Base-by-base conservation (phyloP, 2,113 vertebrate genomes). In the Camelus dromedarius region DNA sequence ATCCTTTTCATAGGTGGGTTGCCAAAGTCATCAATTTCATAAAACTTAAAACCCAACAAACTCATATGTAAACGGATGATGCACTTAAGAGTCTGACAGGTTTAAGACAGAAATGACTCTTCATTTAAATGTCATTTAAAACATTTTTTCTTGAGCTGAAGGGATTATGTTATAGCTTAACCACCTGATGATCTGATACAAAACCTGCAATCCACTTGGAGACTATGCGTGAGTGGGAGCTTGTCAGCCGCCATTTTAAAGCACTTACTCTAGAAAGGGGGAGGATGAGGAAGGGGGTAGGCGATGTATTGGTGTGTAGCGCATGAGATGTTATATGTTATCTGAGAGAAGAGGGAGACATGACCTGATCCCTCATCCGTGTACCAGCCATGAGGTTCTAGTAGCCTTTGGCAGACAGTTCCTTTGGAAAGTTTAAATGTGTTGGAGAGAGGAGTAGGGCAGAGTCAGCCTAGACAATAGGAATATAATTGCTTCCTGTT, bases 1-100 rank as follows among this genome's bases (percentile, higher is more conserved):
- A 96, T 92, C 8, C 50, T 91, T 96, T 96, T 82, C 76, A 95
- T 60, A 96, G 88, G 60, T 94, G 30, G 64, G 76, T 52, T 86
- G 64, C 54, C 80, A 90, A 96, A 95, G 70, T 90, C 42, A 15
- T 77, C 94, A 88, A 81, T 88, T 91, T 96, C 56, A 72, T 72
- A 73, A 92, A 93, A 85, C 54, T 96, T 94, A 89, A 95, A 96
- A 84, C 72, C 84, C 30, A 35, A 77, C 60, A 79, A 76, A 91
- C 30, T 90, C 70, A 64, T 75, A 76, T 1, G 2, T 70, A 38
- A 28, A 80, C 18, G 52, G n/a, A 66, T 50, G 42, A 52, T 69
- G 32, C 22, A 62, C 28, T 91, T 90, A 73, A 88, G 76, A 83
- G 76, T 62, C 28, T 85, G 66, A 91, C 52, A 87, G 32, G 56